Conservation (phyloP, 2,888 invertebrate species). For the Ennomos fuscantarius region DNA sequence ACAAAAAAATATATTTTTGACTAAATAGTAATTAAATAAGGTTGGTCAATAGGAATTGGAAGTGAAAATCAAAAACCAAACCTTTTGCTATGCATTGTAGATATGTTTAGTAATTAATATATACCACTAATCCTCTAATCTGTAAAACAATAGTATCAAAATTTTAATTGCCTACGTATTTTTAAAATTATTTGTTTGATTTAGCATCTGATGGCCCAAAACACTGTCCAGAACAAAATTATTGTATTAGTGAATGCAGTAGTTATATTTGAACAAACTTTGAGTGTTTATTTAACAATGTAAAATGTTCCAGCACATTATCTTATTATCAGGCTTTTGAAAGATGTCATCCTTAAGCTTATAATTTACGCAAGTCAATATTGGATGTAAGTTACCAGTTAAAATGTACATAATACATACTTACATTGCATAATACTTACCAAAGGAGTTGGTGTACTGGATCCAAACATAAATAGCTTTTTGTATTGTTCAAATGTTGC, state of each 20-base stretch:
- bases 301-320: conserved; percentile 1
- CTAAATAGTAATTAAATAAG: too few relatives aligned
- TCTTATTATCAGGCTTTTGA: conserved; percentile 25
- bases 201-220: too few relatives aligned
- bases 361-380: too few relatives aligned
- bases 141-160: too few relatives aligned
- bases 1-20: too few relatives aligned
- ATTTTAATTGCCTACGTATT: too few relatives aligned
- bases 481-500: conserved; percentile 97
- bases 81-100: too few relatives aligned
- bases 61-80: too few relatives aligned
- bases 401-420: background rate
- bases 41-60: too few relatives aligned
- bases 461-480: conserved; percentile 92
- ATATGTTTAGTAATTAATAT: too few relatives aligned
- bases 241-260: conserved; percentile 1
- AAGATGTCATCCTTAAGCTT: background rate
- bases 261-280: background rate
- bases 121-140: too few relatives aligned
- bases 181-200: too few relatives aligned
- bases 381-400: background rate
- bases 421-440: conserved; percentile 63
- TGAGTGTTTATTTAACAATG: conserved; percentile 4
- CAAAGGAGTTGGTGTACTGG: conserved; percentile 90
- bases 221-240: conserved; percentile 83